Evolutionary conservation across 2,113 vertebrate genomes (phyloP).

Genomic region (Aspidoscelis tigris): DNA sequence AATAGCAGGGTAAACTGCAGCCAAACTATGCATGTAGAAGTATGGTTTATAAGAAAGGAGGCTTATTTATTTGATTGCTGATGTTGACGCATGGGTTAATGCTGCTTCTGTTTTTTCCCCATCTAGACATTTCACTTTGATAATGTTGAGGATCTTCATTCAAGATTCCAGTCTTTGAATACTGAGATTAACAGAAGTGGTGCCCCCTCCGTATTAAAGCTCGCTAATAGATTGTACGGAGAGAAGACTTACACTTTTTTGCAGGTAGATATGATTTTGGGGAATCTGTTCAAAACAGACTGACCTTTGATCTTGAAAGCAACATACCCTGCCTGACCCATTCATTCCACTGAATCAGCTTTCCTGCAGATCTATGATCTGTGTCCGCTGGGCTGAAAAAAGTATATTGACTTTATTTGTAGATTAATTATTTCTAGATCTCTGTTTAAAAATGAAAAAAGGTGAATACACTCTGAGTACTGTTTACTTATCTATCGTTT

Average conservation of each 20-base stretch:
- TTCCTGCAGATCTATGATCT: background rate
- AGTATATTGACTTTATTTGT: background rate
- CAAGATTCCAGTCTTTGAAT: constrained; percentile 80
- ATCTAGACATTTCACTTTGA: constrained; percentile 82
- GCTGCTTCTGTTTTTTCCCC: background rate
- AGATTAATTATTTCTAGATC: too few relatives aligned
- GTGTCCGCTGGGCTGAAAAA: background rate
- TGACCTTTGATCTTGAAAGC: background rate
- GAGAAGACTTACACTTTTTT: constrained; percentile 85
- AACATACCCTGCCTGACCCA: background rate
- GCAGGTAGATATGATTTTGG: constrained; percentile 65
- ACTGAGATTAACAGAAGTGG: constrained; percentile 80
- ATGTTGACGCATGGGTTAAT: too few relatives aligned
- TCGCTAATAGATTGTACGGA: constrained; percentile 89
- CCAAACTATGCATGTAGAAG: background rate
- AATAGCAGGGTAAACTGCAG: too few relatives aligned
- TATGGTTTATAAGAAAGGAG: background rate
- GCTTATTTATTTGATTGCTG: background rate
- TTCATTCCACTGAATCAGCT: background rate
- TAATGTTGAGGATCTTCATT: constrained; percentile 75
- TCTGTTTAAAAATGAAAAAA: too few relatives aligned
- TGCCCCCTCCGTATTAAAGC: constrained; percentile 79
- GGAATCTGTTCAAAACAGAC: background rate
- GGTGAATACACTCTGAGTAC: background rate
- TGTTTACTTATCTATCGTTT: too few relatives aligned